Conservation (phyloP, 2,797 vertebrate genomes). For the Varecia variegata region DNA sequence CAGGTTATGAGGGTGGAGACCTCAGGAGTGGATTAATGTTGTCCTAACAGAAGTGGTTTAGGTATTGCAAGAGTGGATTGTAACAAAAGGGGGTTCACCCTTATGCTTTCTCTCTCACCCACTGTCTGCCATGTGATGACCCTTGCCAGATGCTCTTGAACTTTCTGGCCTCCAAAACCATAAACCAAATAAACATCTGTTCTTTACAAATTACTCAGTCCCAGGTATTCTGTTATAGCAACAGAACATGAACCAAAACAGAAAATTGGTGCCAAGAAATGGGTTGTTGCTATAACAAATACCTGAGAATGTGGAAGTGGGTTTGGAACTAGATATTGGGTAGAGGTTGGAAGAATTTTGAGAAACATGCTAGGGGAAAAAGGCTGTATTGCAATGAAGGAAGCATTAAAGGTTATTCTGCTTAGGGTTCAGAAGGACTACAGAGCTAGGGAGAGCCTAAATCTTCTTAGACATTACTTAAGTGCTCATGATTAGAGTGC, state of each 20-base stretch:
- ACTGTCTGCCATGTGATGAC: neutral
- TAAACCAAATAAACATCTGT: neutral
- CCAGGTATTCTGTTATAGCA: neutral
- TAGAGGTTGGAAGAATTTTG: neutral
- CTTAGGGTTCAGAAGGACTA: neutral
- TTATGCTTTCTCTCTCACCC: neutral
- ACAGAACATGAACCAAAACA: neutral
- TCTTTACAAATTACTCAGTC: neutral
- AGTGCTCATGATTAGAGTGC: neutral
- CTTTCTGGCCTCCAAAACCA: neutral
- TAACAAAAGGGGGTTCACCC: neutral
- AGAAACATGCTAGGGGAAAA: neutral
- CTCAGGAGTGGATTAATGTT: neutral
- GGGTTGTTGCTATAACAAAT: neutral
- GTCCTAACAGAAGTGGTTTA: neutral
- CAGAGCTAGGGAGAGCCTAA: neutral
- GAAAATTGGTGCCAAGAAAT: neutral
- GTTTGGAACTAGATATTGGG: neutral
- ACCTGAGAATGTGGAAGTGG: neutral
- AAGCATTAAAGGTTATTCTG: neutral
- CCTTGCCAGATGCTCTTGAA: neutral
- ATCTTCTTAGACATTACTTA: neutral
- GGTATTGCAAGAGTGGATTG: neutral
- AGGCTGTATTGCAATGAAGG: neutral
- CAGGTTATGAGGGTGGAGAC: neutral